Conservation (phyloP, 2,888 invertebrate species). For the Mimachlamys varia region DNA sequence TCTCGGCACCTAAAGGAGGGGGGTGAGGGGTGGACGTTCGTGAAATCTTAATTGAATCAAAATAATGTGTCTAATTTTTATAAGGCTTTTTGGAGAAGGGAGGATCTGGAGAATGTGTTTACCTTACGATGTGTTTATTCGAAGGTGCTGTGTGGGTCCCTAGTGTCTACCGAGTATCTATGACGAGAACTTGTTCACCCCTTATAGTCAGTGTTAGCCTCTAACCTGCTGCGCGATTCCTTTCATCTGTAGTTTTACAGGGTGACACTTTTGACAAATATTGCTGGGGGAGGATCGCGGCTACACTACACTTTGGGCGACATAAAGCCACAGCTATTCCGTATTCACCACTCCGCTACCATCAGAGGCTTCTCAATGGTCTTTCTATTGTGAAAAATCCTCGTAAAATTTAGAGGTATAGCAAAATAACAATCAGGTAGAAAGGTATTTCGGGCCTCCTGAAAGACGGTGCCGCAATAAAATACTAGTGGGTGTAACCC, state of each 20-base stretch:
- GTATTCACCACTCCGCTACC: background rate
- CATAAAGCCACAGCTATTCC: background rate
- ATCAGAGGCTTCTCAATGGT: conserved; percentile 18
- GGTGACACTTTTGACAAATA: conserved; percentile 25
- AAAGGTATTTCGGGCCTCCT: background rate
- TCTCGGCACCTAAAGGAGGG: too few species aligned
- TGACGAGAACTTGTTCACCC: background rate
- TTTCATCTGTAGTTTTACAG: background rate
- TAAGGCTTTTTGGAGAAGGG: too few species aligned
- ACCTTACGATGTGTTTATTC: background rate
- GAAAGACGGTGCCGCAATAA: background rate
- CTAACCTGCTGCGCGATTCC: background rate
- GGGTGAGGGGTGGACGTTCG: too few species aligned
- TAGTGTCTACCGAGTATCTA: background rate
- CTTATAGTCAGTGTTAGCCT: background rate
- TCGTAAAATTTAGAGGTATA: background rate
- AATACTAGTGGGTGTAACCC: background rate
- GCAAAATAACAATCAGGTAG: background rate
- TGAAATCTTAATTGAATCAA: too few species aligned
- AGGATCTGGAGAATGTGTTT: background rate
- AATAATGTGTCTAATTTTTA: too few species aligned
- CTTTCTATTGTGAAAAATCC: background rate
- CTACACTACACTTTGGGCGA: background rate
- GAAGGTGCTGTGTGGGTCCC: background rate
- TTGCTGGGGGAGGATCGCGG: background rate